These are phyloP conservation scores for Eutolmus rufibarbis DNA, from an alignment of 2,888 invertebrate genomes.

Conservation along the genomic window DNA sequence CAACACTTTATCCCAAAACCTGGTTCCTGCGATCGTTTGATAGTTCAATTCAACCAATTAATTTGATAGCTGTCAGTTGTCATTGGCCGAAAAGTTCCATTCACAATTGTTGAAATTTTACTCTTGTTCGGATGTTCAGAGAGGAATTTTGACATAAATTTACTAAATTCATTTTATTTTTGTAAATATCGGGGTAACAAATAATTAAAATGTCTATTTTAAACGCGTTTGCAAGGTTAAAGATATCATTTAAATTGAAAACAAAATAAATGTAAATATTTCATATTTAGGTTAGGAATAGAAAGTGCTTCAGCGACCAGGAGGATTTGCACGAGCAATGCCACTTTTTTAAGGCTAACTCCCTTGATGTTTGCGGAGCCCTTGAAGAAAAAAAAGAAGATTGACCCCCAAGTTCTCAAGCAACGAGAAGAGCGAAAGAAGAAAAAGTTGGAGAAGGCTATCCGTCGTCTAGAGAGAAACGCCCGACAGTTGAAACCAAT, in stretches of 20 bases:
- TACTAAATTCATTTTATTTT: neutral
- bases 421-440: constrained; percentile 82
- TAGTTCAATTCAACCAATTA: neutral
- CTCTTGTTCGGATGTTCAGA: neutral
- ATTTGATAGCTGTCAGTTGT: neutral
- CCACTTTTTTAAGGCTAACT: constrained; percentile 46
- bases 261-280: neutral
- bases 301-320: neutral
- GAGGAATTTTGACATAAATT: neutral
- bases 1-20: neutral
- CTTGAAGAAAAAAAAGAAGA: constrained; percentile 85
- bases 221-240: neutral
- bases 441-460: constrained; percentile 86
- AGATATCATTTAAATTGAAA: neutral
- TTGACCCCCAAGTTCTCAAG: constrained; percentile 82
- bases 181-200: neutral
- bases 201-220: neutral
- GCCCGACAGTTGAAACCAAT: constrained; percentile 88
- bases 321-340: neutral
- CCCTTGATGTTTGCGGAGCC: constrained; percentile 74
- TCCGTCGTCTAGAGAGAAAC: constrained; percentile 80
- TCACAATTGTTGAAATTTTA: neutral
- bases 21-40: neutral
- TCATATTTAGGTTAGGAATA: neutral
- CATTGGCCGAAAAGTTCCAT: neutral